These are phyloP conservation scores for Buathra laborator DNA, from an alignment of 2,888 invertebrate genomes.

Conservation along the genomic window DNA sequence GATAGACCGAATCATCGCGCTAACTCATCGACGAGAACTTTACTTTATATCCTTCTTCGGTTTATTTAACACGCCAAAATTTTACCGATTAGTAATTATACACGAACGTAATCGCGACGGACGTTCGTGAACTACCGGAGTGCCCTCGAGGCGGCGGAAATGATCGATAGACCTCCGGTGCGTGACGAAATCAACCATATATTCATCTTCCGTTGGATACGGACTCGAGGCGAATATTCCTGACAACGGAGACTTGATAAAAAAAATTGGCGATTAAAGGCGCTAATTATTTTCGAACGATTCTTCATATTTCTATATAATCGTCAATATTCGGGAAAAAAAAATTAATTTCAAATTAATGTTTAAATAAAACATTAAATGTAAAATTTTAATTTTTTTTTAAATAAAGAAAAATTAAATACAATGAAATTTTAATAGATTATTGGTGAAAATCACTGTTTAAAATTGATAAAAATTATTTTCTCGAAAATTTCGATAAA, in stretches of 20 bases:
- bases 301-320: neutral
- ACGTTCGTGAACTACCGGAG: slow-evolving; percentile 28
- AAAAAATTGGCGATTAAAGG: neutral
- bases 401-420: no score
- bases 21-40: neutral
- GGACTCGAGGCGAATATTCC: neutral
- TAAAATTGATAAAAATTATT: no score
- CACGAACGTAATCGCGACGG: slow-evolving; percentile 19
- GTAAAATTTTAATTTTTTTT: neutral
- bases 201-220: slow-evolving; percentile 16
- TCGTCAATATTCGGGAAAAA: neutral
- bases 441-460: no score
- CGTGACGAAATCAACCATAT: slow-evolving; percentile 28
- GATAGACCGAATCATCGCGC: slow-evolving; percentile 1
- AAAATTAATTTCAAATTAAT: neutral
- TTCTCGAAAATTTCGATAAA: no score
- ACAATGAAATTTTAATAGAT: no score
- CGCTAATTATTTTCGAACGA: neutral
- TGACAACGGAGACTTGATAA: no score
- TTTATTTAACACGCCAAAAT: slow-evolving; percentile 31
- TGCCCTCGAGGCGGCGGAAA: slow-evolving; percentile 47
- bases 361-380: neutral
- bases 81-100: slow-evolving; percentile 34
- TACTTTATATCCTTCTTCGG: slow-evolving; percentile 16
- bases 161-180: slow-evolving; percentile 42